Conservation (phyloP, 2,797 vertebrate species). For the Pseudotriccus pelzelni region DNA sequence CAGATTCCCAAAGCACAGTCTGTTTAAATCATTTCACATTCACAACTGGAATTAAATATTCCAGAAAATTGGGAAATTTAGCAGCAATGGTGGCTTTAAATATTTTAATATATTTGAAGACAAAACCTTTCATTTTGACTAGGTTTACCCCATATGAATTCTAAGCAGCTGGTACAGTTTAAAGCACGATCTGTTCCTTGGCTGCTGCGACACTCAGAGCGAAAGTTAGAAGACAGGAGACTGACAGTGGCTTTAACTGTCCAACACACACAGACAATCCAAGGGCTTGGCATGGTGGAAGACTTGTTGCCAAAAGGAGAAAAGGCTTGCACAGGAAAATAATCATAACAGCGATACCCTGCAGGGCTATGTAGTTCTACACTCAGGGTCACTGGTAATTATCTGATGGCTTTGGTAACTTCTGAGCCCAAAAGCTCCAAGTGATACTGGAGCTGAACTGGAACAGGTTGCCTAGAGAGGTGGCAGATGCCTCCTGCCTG, state of each 20-base stretch:
- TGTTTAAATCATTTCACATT: not conserved
- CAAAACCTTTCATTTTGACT: slow-evolving; percentile 23
- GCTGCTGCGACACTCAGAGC: not conserved
- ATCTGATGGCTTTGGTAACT: slow-evolving; percentile 22
- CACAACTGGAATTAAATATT: not conserved
- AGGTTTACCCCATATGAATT: slow-evolving; percentile 17
- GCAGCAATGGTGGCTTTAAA: not conserved
- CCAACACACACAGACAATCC: not conserved
- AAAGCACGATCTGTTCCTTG: not conserved
- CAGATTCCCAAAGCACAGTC: not conserved
- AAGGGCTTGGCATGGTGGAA: not conserved
- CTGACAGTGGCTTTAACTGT: not conserved
- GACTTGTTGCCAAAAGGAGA: not conserved
- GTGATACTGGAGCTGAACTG: not conserved
- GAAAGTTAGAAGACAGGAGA: not conserved
- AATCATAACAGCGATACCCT: not conserved
- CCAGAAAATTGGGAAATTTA: not conserved
- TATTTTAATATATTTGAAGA: not conserved
- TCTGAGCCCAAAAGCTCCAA: slow-evolving; percentile 25
- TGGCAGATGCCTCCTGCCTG: too few relatives aligned
- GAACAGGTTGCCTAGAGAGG: not conserved
- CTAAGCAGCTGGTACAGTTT: slow-evolving; percentile 30
- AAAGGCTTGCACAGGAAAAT: not conserved
- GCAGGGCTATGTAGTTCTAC: not conserved
- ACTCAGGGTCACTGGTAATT: not conserved